Conservation (phyloP, 2,797 vertebrate species). For the Danio choprae region DNA sequence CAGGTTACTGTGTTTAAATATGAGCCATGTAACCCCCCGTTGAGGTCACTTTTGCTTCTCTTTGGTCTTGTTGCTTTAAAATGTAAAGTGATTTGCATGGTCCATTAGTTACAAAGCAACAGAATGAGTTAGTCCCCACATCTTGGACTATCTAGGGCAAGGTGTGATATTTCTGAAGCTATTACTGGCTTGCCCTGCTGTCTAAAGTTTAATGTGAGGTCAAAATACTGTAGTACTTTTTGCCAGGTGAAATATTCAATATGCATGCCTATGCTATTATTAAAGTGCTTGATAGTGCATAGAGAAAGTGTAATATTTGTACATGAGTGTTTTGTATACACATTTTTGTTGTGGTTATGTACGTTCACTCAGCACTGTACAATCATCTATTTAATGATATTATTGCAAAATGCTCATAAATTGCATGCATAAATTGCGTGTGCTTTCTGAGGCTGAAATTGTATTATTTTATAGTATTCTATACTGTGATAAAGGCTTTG, state of each 20-base stretch:
- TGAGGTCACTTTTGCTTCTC: slow-evolving; percentile 24
- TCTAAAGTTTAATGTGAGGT: slow-evolving; percentile 13
- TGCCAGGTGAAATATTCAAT: not conserved
- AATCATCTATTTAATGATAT: not conserved
- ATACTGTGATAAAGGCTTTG: no score
- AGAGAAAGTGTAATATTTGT: no score
- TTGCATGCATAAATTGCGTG: no score
- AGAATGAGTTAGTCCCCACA: not conserved
- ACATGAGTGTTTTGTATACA: not conserved
- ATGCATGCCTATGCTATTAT: not conserved
- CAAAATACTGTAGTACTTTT: not conserved
- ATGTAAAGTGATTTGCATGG: not conserved
- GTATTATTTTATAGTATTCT: no score
- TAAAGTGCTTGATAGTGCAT: not conserved
- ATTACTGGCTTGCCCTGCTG: not conserved
- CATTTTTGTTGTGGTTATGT: no score
- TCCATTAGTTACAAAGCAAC: slow-evolving; percentile 34
- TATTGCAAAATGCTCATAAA: not conserved
- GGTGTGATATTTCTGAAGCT: slow-evolving; percentile 43
- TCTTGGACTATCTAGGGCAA: slow-evolving; percentile 35
- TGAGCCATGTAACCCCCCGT: slow-evolving; percentile 12
- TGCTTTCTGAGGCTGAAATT: no score
- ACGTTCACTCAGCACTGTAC: not conserved
- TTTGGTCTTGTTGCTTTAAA: not conserved
- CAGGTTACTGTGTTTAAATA: not conserved